phyloP scores from a whole-genome alignment of 2,888 invertebrate species.

The Salpingus planirostris region DNA sequence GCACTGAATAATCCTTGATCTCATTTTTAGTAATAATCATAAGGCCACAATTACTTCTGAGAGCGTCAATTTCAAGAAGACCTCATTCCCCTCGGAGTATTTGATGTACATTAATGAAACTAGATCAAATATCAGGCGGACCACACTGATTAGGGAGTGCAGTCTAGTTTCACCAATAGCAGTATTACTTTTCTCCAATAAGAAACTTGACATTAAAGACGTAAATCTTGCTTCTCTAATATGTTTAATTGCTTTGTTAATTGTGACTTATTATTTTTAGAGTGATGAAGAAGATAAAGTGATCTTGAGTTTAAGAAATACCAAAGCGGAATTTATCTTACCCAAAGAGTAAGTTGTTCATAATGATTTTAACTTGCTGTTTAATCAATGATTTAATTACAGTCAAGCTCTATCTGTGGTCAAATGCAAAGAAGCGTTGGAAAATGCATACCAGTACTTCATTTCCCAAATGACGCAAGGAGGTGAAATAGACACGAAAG shows the following conservation, averaged over 20 bases:
- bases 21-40: conserved; percentile 44
- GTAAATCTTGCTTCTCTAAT: conserved; percentile 19
- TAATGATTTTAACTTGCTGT: conserved; percentile 6
- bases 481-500: conserved; percentile 20
- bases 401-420: conserved; percentile 44
- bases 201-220: conserved; percentile 25
- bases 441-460: conserved; percentile 28
- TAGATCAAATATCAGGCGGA: conserved; percentile 47
- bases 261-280: conserved; percentile 17
- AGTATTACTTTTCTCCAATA: conserved; percentile 47
- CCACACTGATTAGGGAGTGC: conserved; percentile 49
- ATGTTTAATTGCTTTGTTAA: conserved; percentile 2
- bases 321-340: conserved; percentile 37
- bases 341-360: conserved; percentile 39
- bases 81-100: conserved; percentile 41
- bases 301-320: conserved; percentile 33
- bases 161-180: conserved; percentile 51
- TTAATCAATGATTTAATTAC: conserved; percentile 33
- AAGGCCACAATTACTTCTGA: conserved; percentile 51
- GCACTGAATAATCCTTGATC: conserved; percentile 1
- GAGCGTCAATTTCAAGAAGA: conserved; percentile 54
- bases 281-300: conserved; percentile 25
- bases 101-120: conserved; percentile 51
- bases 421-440: conserved; percentile 30
- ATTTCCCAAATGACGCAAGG: conserved; percentile 33